These are phyloP conservation scores for Rhagium mordax DNA, from an alignment of 2,888 invertebrate species.

Conservation along the genomic window DNA sequence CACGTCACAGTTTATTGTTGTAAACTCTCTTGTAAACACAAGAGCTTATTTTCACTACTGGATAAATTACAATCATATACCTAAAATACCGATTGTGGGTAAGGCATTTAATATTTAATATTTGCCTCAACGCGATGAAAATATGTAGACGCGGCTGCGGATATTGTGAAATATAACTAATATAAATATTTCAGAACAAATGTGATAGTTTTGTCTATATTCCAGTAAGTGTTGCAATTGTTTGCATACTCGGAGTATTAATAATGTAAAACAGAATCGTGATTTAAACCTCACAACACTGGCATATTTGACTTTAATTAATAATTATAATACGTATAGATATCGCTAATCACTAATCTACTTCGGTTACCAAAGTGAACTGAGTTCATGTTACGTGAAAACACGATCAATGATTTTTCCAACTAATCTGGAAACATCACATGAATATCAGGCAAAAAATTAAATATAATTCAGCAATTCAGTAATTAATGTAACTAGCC, in stretches of 20 bases:
- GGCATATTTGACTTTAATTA: background rate
- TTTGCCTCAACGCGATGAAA: background rate
- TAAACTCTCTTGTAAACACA: too few relatives aligned
- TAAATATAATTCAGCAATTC: too few relatives aligned
- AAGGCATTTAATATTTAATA: background rate
- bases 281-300: too few relatives aligned
- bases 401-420: too few relatives aligned
- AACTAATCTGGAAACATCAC: too few relatives aligned
- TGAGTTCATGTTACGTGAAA: too few relatives aligned
- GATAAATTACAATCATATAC: background rate
- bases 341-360: too few relatives aligned
- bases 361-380: too few relatives aligned
- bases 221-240: conserved; percentile 1
- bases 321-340: too few relatives aligned
- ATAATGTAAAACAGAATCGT: background rate
- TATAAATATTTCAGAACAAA: background rate
- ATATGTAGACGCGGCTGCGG: background rate
- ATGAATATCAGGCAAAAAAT: too few relatives aligned
- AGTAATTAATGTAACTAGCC: too few relatives aligned
- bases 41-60: background rate
- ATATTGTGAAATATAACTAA: conserved; percentile 7
- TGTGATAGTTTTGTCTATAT: background rate
- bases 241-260: background rate
- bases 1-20: background rate
- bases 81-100: background rate